These are phyloP conservation scores for Seriola quinqueradiata DNA, from an alignment of 2,113 vertebrate species.

Conservation along the genomic window DNA sequence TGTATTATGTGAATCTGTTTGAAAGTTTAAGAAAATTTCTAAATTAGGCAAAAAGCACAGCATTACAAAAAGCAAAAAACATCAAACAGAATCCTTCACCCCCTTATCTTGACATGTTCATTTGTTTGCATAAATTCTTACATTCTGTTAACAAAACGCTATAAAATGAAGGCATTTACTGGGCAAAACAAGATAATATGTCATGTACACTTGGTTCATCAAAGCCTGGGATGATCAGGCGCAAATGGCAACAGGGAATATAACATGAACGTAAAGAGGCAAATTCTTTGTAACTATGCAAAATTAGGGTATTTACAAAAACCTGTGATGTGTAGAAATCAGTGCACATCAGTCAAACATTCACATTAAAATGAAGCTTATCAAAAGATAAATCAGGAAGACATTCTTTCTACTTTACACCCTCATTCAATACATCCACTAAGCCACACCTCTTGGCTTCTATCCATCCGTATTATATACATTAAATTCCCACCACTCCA, in stretches of 20 bases:
- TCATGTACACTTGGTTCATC: not conserved
- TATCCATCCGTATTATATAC: not conserved
- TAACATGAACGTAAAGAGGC: not conserved
- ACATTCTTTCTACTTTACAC: not conserved
- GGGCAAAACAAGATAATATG: not conserved
- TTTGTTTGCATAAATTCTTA: no score
- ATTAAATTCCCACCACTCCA: not conserved
- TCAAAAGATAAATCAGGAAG: no score
- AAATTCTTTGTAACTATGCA: not conserved
- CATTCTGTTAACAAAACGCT: no score
- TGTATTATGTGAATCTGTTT: no score
- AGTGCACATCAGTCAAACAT: not conserved
- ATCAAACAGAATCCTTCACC: no score
- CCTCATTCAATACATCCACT: no score
- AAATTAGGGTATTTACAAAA: conserved; percentile 5
- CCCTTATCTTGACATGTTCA: no score
- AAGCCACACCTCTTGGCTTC: not conserved
- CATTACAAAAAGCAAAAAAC: no score
- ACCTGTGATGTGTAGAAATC: not conserved
- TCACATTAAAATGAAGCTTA: no score
- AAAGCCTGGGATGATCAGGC: not conserved
- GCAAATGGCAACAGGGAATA: not conserved
- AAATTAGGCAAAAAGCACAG: no score
- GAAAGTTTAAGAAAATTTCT: no score
- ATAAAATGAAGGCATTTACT: not conserved